Evolutionary conservation across 2,113 vertebrate species (phyloP).

Genomic region (Axis porcinus): DNA sequence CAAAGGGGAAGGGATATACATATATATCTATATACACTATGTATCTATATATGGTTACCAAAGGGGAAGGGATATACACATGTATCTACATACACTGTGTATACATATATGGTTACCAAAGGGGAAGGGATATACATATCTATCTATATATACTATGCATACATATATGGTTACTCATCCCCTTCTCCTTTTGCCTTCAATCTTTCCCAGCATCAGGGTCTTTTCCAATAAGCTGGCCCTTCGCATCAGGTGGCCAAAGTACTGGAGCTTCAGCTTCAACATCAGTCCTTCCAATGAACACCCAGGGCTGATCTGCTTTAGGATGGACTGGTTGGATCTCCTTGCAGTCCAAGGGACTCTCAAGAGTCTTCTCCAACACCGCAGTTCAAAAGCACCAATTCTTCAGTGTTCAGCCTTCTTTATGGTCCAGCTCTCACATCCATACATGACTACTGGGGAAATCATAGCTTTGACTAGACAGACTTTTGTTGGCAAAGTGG

Average conservation of each 20-base stretch:
- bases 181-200: neutral
- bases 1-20: no score
- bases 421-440: neutral
- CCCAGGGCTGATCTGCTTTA: neutral
- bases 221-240: neutral
- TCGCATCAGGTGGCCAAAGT: accelerated
- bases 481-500: neutral
- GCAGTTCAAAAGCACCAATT: neutral
- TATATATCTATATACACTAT: no score
- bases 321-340: neutral
- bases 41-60: no score
- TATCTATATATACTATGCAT: no score
- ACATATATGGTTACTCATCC: accelerated
- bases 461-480: neutral
- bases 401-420: neutral
- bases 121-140: no score
- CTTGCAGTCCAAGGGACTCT: neutral
- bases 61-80: no score
- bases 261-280: accelerated
- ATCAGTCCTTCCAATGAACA: neutral
- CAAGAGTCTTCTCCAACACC: neutral
- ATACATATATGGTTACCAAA: no score
- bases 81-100: no score
- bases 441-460: neutral
- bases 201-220: neutral